Evolutionary conservation across 2,888 invertebrate species (phyloP).

Genomic region (Frankliniella intonsa): DNA sequence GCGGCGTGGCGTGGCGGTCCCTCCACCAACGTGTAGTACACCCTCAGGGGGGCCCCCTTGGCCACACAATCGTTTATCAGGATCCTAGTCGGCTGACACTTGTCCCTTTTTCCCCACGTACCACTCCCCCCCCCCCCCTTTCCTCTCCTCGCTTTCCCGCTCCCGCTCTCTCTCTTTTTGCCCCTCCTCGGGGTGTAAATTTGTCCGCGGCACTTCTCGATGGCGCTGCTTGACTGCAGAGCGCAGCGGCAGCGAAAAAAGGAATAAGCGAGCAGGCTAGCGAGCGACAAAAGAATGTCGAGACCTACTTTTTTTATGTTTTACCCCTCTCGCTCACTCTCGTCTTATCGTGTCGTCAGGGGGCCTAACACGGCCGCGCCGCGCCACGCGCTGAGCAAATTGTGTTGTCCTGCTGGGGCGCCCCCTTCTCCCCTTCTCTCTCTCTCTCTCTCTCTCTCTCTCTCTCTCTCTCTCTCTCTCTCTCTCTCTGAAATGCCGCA

Average conservation of each 20-base stretch:
- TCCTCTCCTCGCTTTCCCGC: not conserved
- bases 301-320: too few relatives aligned
- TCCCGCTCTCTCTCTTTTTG: not conserved
- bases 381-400: not conserved
- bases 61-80: slow-evolving; percentile 24
- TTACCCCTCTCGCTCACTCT: too few relatives aligned
- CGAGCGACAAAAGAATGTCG: too few relatives aligned
- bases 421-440: not conserved
- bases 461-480: not conserved
- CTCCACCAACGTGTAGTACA: not conserved
- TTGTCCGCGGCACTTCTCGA: not conserved
- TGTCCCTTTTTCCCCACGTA: not conserved
- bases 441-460: not conserved
- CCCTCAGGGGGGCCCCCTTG: not conserved
- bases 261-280: too few relatives aligned
- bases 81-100: not conserved
- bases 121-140: not conserved
- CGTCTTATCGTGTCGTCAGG: too few relatives aligned
- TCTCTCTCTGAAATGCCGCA: not conserved
- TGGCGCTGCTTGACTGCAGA: too few relatives aligned
- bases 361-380: too few relatives aligned
- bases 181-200: not conserved
- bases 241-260: too few relatives aligned
- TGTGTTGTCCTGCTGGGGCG: not conserved
- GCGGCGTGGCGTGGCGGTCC: not conserved